These are phyloP conservation scores for Onychorhynchus coronatus DNA, from an alignment of 2,113 vertebrate genomes.

Conservation along the genomic window DNA sequence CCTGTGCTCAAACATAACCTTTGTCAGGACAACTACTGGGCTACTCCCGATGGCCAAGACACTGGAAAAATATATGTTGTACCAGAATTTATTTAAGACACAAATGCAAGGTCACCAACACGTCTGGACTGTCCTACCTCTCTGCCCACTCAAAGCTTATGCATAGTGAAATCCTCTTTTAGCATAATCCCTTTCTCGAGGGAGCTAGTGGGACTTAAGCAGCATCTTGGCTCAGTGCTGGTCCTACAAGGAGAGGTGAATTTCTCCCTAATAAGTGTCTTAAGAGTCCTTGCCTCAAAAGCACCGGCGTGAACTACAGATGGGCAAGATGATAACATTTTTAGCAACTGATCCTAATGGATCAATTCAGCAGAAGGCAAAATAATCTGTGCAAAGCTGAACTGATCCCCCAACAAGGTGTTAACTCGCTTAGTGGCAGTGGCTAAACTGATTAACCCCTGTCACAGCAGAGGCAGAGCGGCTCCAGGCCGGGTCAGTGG, in stretches of 20 bases:
- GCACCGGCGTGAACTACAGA: conserved; percentile 40
- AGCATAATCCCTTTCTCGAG: conserved; percentile 23
- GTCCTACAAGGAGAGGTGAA: conserved; percentile 49
- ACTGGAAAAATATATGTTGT: neutral
- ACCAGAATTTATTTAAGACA: neutral
- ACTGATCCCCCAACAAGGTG: conserved; percentile 41
- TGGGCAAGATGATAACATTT: conserved; percentile 56
- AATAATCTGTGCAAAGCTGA: conserved; percentile 66
- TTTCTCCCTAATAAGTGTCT: conserved; percentile 65
- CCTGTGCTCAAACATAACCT: neutral
- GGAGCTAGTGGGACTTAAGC: conserved; percentile 26
- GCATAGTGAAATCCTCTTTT: conserved; percentile 48
- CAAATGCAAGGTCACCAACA: neutral
- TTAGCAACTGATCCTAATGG: conserved; percentile 58
- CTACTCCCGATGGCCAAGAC: neutral
- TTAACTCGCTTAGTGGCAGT: conserved; percentile 31
- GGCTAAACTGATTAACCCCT: conserved; percentile 38
- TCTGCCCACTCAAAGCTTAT: conserved; percentile 57
- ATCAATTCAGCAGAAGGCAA: conserved; percentile 53
- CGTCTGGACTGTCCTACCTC: neutral
- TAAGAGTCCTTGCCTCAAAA: conserved; percentile 56
- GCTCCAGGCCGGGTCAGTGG: neutral
- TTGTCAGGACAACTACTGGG: neutral
- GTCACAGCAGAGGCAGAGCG: neutral
- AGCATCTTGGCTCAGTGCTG: neutral